These are phyloP conservation scores for Gadopsis marmoratus DNA, from an alignment of 2,797 vertebrate species.

Conservation along the genomic window DNA sequence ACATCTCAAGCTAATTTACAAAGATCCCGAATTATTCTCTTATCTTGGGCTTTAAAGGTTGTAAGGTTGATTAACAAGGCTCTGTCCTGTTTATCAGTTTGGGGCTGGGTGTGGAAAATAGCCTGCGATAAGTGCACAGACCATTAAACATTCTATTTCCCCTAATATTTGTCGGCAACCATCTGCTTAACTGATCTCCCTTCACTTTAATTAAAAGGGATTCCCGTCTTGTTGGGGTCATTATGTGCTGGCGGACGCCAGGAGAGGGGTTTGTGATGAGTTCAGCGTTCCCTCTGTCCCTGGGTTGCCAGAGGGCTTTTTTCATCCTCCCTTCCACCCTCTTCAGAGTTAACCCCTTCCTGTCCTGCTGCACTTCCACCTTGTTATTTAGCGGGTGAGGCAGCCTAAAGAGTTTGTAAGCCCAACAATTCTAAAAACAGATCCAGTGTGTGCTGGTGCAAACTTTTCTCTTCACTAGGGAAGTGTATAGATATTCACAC, in stretches of 20 bases:
- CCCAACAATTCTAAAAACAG: slow-evolving; percentile 55
- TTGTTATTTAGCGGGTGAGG: slow-evolving; percentile 51
- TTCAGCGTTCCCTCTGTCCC: slow-evolving; percentile 87
- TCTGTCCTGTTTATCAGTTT: slow-evolving; percentile 88
- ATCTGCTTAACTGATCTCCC: slow-evolving; percentile 90
- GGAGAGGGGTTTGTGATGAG: slow-evolving; percentile 87
- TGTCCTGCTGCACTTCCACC: slow-evolving; percentile 52
- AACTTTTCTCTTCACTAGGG: slow-evolving; percentile 70
- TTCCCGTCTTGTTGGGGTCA: slow-evolving; percentile 88
- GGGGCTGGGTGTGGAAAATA: slow-evolving; percentile 84
- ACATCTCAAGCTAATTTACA: slow-evolving; percentile 89
- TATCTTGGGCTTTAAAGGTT: slow-evolving; percentile 89
- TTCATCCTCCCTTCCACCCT: slow-evolving; percentile 70
- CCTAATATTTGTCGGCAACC: slow-evolving; percentile 88
- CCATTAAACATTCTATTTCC: slow-evolving; percentile 88
- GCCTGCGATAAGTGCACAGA: slow-evolving; percentile 86
- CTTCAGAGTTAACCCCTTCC: slow-evolving; percentile 79
- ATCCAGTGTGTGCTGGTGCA: slow-evolving; percentile 54
- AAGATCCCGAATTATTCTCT: slow-evolving; percentile 87
- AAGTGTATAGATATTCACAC: slow-evolving; percentile 72
- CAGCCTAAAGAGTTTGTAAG: slow-evolving; percentile 50
- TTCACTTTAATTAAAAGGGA: slow-evolving; percentile 91
- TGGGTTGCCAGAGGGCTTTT: slow-evolving; percentile 83
- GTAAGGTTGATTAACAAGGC: slow-evolving; percentile 89
- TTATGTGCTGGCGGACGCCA: slow-evolving; percentile 84